Evolutionary conservation across 2,888 invertebrate genomes (phyloP), one percentile per base, ranked within the genome.

Genomic region (Acanthosepion lycidas): DNA sequence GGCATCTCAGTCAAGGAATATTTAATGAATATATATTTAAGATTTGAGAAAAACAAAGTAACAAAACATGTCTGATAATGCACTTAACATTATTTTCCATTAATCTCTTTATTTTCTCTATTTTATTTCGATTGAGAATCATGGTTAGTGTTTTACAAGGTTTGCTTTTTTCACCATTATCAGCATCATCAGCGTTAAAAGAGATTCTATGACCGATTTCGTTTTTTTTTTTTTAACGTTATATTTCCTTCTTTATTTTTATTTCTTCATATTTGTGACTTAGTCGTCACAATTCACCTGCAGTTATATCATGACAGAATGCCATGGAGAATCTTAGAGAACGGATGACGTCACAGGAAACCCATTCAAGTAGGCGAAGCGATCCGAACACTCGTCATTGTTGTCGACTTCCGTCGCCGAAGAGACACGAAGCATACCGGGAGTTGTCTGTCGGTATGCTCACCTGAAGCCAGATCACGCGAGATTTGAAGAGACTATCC

Each of bases 341-440:
- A n/a, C 78, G 78, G 78, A 78, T 78, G 78, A 78, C 78, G 78
- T 78, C 78, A 78, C 78, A 78, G 78, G 78, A 78, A 78, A 78
- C 78, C 78, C 33, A 78, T 78, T 78, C 78, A 78, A 78, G 15
- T 15, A 15, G 15, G n/a, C 78, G 78, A 78, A 78, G n/a, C 78
- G 78, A 78, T 78, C 78, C n/a, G 78, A 78, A n/a, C 78, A 78
- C 12, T n/a, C 12, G 15, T 78, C n/a, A 78, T 78, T 78, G 78
- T 78, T 78, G n/a, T 78, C n/a, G 78, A 78, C 78, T 78, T 78
- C 78, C 78, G 78, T n/a, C 78, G 78, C 78, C 78, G n/a, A 15
- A n/a, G 78, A 9, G 78, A 33, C 78, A 78, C 78, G 78, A 78
- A 33, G n/a, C 78, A 78, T 78, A n/a, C 78, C 78, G 78, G 78